Base-by-base conservation (phyloP, 2,888 invertebrate genomes). In the Perithous albicinctus region DNA sequence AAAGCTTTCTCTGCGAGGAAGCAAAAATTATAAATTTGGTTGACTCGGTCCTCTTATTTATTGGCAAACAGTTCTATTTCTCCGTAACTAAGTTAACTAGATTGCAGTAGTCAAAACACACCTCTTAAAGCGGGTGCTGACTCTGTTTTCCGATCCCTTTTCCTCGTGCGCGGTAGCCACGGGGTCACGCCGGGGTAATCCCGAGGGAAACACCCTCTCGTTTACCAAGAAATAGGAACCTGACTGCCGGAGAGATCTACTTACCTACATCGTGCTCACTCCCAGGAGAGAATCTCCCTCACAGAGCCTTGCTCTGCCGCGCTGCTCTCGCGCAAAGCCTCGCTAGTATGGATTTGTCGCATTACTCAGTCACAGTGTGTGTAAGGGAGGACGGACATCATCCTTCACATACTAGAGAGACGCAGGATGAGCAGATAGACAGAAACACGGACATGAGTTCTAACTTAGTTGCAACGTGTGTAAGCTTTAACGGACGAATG, bases 341-440 rank as follows among this genome's bases (percentile, higher is more conserved):
- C 32, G 46, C 32, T 72, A 59, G 43, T 61, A 83, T 84, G 82
- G 85, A 83, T 85, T 84, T 82, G 80, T 80, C 81, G 74, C 83
- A 70, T 85, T 85, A 83, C 78, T 76, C 74, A 75, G 74, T 75
- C 69, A 64, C 69, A 26, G 43, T 46, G 23, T 63, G 79, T 54
- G 63, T 43, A 15, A 43, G 59, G 56, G 32, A 64, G 4, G 41
- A 35, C 32, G 38, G 18, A 74, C 63, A 69, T n/a, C n/a, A n/a
- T 32, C 6, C 32, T 26, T 26, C 26, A 15, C 41, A 48, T 66
- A 61, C 70, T 56, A 18, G 10, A 2, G 41, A 3, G 56, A 66
- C 43, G 54, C 73, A 35, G 43, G 46, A 63, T 46, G 43, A 20
- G 20, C 64, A 35, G 41, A 66, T 59, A 26, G 59, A 73, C 66